These are phyloP conservation scores for Heliothis peltigera DNA, from an alignment of 2,888 invertebrate genomes.

Conservation along the genomic window DNA sequence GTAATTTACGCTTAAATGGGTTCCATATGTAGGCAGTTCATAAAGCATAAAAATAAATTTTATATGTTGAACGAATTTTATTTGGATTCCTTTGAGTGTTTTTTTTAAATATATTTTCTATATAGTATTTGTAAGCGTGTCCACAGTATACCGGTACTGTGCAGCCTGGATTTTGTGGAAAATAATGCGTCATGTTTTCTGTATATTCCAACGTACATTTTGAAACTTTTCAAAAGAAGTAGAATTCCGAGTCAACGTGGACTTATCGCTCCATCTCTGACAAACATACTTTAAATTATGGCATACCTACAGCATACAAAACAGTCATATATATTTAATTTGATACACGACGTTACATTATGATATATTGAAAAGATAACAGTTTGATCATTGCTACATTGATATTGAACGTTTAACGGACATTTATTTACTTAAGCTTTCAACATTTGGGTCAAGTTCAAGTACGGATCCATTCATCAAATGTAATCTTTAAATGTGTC, in stretches of 20 bases:
- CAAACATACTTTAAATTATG: constrained; percentile 18
- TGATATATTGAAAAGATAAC: neutral
- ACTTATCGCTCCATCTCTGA: neutral
- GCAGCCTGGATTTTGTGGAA: no score
- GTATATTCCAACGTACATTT: no score
- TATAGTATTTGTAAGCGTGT: no score
- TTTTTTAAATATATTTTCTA: no score
- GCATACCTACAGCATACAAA: neutral
- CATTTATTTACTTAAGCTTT: neutral
- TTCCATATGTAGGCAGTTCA: neutral
- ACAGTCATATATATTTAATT: neutral
- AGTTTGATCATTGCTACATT: neutral
- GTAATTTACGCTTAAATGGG: neutral
- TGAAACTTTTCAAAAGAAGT: constrained; percentile 21
- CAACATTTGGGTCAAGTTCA: neutral
- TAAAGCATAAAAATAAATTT: neutral
- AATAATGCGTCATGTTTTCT: no score
- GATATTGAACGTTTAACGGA: neutral
- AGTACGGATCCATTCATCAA: neutral
- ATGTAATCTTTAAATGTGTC: constrained; percentile 1
- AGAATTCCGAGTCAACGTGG: constrained; percentile 4
- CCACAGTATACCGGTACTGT: no score
- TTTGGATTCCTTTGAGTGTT: no score
- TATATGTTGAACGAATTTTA: no score
- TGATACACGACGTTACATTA: neutral